Evolutionary conservation across 2,113 vertebrate genomes (phyloP).

Genomic region (Protobothrops mucrosquamatus): DNA sequence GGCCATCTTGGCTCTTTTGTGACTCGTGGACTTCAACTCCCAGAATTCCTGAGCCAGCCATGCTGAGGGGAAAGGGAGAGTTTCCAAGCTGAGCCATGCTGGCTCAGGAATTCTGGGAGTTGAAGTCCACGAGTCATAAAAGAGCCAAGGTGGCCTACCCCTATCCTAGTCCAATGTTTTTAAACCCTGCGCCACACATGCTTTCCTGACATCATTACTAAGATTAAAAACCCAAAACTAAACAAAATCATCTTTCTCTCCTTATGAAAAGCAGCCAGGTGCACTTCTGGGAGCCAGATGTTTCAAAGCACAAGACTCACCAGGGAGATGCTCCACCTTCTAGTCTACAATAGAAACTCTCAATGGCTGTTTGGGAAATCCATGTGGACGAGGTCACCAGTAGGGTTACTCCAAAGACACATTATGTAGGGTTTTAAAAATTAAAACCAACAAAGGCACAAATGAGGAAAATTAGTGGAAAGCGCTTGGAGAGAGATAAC

Average conservation of each 20-base stretch:
- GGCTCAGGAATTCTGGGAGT: too few species aligned
- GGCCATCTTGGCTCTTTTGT: too few species aligned
- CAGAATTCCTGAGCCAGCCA: too few species aligned
- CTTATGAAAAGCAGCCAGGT: background rate
- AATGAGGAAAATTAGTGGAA: background rate
- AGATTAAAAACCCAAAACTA: background rate
- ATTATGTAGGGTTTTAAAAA: background rate
- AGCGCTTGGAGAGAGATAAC: background rate
- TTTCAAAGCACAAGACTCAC: background rate
- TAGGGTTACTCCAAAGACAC: background rate
- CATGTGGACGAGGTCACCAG: background rate
- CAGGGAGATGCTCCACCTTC: background rate
- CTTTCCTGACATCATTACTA: background rate
- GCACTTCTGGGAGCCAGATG: background rate
- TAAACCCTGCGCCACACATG: background rate
- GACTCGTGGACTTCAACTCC: too few species aligned
- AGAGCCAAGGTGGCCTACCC: too few species aligned
- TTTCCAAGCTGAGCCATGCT: too few species aligned
- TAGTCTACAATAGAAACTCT: background rate
- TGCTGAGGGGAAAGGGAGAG: too few species aligned
- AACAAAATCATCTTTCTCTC: background rate
- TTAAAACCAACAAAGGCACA: background rate
- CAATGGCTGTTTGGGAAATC: background rate
- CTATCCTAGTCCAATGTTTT: background rate
- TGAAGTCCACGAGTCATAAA: too few species aligned